Base-by-base conservation (phyloP, 2,888 invertebrate genomes). In the Sclerodermus sp. region DNA sequence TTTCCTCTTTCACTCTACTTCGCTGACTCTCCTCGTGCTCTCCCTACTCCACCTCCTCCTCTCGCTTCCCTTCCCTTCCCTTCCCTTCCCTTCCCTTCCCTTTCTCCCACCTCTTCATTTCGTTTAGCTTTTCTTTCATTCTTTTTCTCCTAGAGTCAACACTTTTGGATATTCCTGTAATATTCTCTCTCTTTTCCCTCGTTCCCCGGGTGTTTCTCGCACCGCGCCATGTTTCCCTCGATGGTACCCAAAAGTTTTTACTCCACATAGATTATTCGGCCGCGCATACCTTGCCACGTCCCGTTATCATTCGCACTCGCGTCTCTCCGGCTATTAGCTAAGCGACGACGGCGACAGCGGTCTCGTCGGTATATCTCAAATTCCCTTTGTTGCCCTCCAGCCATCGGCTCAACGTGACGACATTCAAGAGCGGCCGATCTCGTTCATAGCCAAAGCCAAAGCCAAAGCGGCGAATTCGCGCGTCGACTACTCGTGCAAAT, bases 321-420 rank as follows among this genome's bases (percentile, higher is more conserved):
- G 3, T 36, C n/a, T 13, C 36, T 36, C n/a, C 5, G n/a, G 14
- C 36, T 31, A 31, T 12, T 31, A 12, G 31, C 31, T 8, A 8
- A 9, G 31, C 31, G 8, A 12, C 31, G 8, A 12, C 31, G 14
- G 14, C 36, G n/a, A 36, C 13, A 31, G 15, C n/a, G 39, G 41
- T 14, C 23, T 41, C 36, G 42, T 29, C 29, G n/a, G n/a, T n/a
- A n/a, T n/a, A n/a, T n/a, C n/a, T n/a, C n/a, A n/a, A n/a, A n/a
- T n/a, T n/a, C 39, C 41, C 45, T 36, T 42, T 43, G 39, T 40
- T 36, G 31, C 41, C 53, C 55, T 57, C 8, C 23, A 8, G 23
- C 8, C 8, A 3, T 23, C 23, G 23, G 34, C 10, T 34, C 4
- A 34, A 34, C 62, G 62, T 64, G 67, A 67, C 62, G 64, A 61